Base-by-base conservation (phyloP, 1,140 invertebrate species). In the Drosophila sucinea region DNA sequence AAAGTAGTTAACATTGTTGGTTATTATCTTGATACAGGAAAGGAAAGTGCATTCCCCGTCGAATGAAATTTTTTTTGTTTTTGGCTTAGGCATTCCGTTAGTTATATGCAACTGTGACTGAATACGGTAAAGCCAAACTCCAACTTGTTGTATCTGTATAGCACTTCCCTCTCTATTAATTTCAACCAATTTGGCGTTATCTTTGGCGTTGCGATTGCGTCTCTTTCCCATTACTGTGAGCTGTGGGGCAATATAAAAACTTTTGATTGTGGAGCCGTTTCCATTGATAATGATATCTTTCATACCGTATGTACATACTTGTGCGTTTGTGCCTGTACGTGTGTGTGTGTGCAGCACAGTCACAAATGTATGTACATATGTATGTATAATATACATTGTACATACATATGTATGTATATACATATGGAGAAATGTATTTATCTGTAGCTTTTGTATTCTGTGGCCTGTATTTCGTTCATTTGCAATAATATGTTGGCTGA, bases 231-330 rank as follows among this genome's bases (percentile, higher is more conserved):
- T 73, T 66, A 38, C 70, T 73, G 78, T 60, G 57, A 2, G n/a
- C 4, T 27, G 25, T 51, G 44, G 8, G 44, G 77, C 70, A 82
- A 76, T 68, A 63, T 63, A 61, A 40, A 78, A 81, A 65, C 41
- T 68, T 85, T 67, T 84, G 81, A 87, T 87, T 82, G 51, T 73
- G 66, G 38, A 65, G 51, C 61, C 77, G 64, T 70, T 79, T 77
- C 29, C 79, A 77, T 79, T 87, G 83, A 87, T 86, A 86, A 77
- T 77, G 83, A 56, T 86, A 86, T 86, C 83, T 84, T 68, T 30
- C 23, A 17, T 6, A 41, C n/a, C 8, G 57, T 44, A 62, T 30
- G 47, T 27, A 69, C 41, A 32, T 5, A 62, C 56, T 8, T 51
- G 62, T 29, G 65, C 27, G 62, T 7, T 6, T 32, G 6, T 27